Evolutionary conservation across 2,888 invertebrate genomes (phyloP).

Genomic region (Argyresthia albistria): DNA sequence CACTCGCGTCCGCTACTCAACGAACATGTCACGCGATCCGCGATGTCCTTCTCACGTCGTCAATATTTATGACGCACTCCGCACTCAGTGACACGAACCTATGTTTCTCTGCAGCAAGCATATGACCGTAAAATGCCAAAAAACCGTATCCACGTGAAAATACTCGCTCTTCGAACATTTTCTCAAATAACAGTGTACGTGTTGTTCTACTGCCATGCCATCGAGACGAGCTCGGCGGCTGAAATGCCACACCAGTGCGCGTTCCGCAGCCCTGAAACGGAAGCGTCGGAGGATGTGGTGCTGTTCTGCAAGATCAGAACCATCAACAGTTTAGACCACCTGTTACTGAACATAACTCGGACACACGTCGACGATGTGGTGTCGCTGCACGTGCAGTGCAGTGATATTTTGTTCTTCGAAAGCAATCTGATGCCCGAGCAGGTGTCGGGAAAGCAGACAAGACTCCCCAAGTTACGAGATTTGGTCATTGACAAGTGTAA

Average conservation of each 20-base stretch:
- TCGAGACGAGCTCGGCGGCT: constrained; percentile 48
- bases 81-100: constrained; percentile 50
- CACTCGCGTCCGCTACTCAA: constrained; percentile 27
- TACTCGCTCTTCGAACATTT: constrained; percentile 62
- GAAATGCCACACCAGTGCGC: constrained; percentile 79
- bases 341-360: constrained; percentile 79
- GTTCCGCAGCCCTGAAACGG: constrained; percentile 74
- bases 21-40: constrained; percentile 54
- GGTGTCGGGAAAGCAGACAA: constrained; percentile 63
- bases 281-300: constrained; percentile 68
- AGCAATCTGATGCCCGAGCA: constrained; percentile 74
- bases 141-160: constrained; percentile 55
- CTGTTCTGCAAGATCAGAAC: constrained; percentile 81
- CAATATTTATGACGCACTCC: constrained; percentile 64
- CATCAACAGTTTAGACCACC: constrained; percentile 77
- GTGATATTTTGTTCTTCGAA: constrained; percentile 82
- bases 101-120: constrained; percentile 42
- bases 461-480: constrained; percentile 78
- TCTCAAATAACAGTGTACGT: constrained; percentile 63
- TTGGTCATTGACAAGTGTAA: constrained; percentile 82
- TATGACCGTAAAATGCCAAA: constrained; percentile 64
- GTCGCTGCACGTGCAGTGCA: constrained; percentile 79
- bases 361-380: constrained; percentile 77
- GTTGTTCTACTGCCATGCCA: constrained; percentile 61
- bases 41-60: constrained; percentile 54